Percentiles rank a stretch among this genome's conserved stretches.
These are phyloP conservation scores for Megathymus violae DNA, from an alignment of 1,140 invertebrate species.

Conservation along the genomic window DNA sequence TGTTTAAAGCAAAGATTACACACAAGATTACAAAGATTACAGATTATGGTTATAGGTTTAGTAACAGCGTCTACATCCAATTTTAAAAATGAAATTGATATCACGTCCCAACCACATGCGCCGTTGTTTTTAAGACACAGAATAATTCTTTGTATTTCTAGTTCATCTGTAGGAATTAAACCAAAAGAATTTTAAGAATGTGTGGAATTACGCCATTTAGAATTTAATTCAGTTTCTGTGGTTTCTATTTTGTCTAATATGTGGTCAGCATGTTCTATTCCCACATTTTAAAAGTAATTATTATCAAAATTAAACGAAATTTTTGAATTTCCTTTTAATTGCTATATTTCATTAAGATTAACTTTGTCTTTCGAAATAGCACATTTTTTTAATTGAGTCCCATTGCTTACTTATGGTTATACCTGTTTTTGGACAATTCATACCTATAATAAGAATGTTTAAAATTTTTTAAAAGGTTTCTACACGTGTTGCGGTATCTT, in stretches of 20 bases:
- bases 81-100: constrained; percentile 3
- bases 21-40: no score
- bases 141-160: constrained; percentile 5
- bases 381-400: constrained; percentile 1
- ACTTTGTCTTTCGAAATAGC: constrained; percentile 3
- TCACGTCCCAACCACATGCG: constrained; percentile 5
- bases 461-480: not conserved
- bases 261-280: not conserved
- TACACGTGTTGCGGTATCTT: constrained; percentile 8
- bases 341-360: constrained; percentile 1
- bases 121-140: constrained; percentile 7
- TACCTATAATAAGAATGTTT: constrained; percentile 7
- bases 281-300: not conserved
- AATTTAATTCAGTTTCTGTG: not conserved
- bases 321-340: not conserved
- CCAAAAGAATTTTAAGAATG: not conserved
- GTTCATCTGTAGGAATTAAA: constrained; percentile 4
- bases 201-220: not conserved
- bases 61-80: not conserved
- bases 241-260: not conserved
- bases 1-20: constrained; percentile 16
- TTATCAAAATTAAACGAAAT: not conserved
- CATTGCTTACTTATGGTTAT: constrained; percentile 1
- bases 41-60: not conserved
- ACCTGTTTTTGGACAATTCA: constrained; percentile 1